These are phyloP conservation scores for Rousettus madagascariensis DNA, from an alignment of 2,797 vertebrate genomes.

Conservation along the genomic window DNA sequence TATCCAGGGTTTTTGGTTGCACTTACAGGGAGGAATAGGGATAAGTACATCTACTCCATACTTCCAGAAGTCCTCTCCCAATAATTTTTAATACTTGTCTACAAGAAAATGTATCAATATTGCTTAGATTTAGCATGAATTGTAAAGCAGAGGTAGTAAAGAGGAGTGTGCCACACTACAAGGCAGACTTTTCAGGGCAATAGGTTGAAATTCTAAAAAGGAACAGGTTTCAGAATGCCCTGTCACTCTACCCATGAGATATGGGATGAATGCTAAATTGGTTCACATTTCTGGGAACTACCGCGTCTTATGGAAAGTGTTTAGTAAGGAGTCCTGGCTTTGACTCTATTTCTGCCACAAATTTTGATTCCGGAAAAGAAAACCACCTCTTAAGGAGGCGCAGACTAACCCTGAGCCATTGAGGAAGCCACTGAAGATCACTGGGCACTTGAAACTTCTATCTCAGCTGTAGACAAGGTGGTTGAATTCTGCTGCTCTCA, in stretches of 20 bases:
- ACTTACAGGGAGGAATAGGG: neutral
- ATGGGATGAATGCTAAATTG: neutral
- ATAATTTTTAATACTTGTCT: neutral
- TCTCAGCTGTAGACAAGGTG: neutral
- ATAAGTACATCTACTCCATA: neutral
- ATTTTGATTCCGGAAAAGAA: constrained; percentile 6
- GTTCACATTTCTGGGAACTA: neutral
- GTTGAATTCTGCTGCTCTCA: neutral
- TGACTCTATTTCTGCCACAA: neutral
- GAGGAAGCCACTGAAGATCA: neutral
- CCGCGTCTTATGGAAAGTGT: neutral
- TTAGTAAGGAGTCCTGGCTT: neutral
- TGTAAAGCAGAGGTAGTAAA: neutral
- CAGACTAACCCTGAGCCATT: neutral
- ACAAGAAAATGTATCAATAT: neutral
- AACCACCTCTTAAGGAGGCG: neutral
- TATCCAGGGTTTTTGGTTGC: neutral
- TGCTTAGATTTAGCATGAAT: neutral
- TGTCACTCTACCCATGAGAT: neutral
- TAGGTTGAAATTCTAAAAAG: neutral
- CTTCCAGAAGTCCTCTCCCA: neutral
- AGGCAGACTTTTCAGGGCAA: neutral
- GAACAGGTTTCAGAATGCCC: neutral
- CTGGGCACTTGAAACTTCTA: neutral
- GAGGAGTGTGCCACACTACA: neutral